These are phyloP conservation scores for Hylaeus volcanicus DNA, from an alignment of 1,140 invertebrate species.

Conservation along the genomic window DNA sequence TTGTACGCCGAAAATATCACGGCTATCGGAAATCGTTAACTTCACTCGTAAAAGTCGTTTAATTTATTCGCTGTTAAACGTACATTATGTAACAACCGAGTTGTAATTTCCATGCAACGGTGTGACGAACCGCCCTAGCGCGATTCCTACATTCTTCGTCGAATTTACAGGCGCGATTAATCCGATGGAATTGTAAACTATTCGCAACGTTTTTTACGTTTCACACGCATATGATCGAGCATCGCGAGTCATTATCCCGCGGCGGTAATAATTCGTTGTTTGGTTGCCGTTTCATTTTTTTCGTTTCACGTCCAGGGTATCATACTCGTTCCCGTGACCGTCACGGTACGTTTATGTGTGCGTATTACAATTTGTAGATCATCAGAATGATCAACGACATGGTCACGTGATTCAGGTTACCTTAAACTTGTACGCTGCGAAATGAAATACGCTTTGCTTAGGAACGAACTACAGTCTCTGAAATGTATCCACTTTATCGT, in stretches of 20 bases:
- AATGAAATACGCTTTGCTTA: not conserved
- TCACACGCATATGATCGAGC: not conserved
- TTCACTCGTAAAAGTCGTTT: not conserved
- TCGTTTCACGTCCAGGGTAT: slow-evolving; percentile 22
- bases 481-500: not conserved
- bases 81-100: not conserved
- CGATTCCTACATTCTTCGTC: too few relatives aligned
- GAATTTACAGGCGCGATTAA: not conserved
- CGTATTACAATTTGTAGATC: slow-evolving; percentile 31
- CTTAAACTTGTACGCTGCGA: not conserved
- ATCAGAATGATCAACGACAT: slow-evolving; percentile 25
- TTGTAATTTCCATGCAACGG: not conserved
- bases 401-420: slow-evolving; percentile 22
- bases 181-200: slow-evolving; percentile 16
- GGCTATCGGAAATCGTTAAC: not conserved
- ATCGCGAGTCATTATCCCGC: not conserved
- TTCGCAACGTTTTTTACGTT: slow-evolving; percentile 13
- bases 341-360: slow-evolving; percentile 44
- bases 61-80: not conserved
- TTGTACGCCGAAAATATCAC: too few relatives aligned
- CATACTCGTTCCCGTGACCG: slow-evolving; percentile 32
- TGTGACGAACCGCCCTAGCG: not conserved
- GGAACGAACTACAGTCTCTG: too few relatives aligned
- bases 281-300: slow-evolving; percentile 68
- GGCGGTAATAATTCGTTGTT: slow-evolving; percentile 58